phyloP scores from a whole-genome alignment of 2,113 vertebrate genomes.

The Perca fluviatilis region DNA sequence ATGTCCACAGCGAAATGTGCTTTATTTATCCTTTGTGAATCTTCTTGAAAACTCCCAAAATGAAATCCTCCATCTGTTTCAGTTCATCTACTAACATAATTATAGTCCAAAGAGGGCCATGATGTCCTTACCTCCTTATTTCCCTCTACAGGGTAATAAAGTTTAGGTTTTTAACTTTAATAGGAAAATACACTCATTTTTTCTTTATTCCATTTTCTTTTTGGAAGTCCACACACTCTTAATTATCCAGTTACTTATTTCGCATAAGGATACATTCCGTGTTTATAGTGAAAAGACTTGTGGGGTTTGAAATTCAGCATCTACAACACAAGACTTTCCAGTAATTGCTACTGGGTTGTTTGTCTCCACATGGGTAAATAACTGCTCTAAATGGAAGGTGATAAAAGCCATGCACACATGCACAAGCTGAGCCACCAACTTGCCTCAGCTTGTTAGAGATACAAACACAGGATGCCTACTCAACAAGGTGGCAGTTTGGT shows the following conservation, averaged over 20 bases:
- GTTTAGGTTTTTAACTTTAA: slow-evolving; percentile 21
- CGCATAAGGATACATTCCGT: slow-evolving; percentile 24
- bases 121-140: slow-evolving; percentile 31
- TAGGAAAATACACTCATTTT: slow-evolving; percentile 1
- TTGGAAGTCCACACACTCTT: slow-evolving; percentile 29
- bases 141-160: slow-evolving; percentile 25
- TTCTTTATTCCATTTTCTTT: slow-evolving; percentile 25
- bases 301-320: slow-evolving; percentile 21
- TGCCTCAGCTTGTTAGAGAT: slow-evolving; percentile 63
- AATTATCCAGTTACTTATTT: slow-evolving; percentile 13
- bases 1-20: background rate
- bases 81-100: slow-evolving; percentile 45
- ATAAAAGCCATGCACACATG: slow-evolving; percentile 40
- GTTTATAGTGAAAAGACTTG: slow-evolving; percentile 29
- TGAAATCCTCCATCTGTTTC: slow-evolving; percentile 49
- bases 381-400: slow-evolving; percentile 46
- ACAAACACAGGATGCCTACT: slow-evolving; percentile 13
- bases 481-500: slow-evolving; percentile 50
- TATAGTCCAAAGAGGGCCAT: slow-evolving; percentile 13
- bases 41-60: slow-evolving; percentile 9
- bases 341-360: slow-evolving; percentile 46
- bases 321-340: background rate
- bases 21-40: slow-evolving; percentile 10
- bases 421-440: slow-evolving; percentile 31
- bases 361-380: slow-evolving; percentile 47